Base-by-base conservation (phyloP, 1,140 invertebrate species). In the Panagrolaimus sp. region DNA sequence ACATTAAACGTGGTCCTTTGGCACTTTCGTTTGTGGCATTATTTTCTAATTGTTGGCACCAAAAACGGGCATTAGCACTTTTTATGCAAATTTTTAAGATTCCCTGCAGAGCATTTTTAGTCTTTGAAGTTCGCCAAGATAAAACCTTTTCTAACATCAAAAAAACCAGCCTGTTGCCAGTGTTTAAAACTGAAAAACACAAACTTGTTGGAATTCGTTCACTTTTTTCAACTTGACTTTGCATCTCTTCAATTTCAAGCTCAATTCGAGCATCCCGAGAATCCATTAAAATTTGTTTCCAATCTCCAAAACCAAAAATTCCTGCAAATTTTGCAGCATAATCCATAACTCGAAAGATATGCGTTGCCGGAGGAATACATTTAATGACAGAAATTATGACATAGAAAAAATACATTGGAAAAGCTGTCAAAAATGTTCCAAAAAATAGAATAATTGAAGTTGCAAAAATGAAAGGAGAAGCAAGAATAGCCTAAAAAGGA, bases 261-360 rank as follows among this genome's bases (percentile, higher is more conserved):
- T 58, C 52, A 5, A 58, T 21, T 21, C 52, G 21, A 17, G 52
- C 52, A 12, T n/a, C 52, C 28, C 28, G 14, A 1, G 52, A 21
- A 58, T 58, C 52, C 52, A 21, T 58, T 17, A 58, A 26, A 58
- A 58, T 58, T 14, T 21, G 21, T 24, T 58, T 58, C 52, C 52
- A 58, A 58, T 58, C 17, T 26, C 52, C 52, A 14, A 58, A 58
- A 1, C 52, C 52, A n/a, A 28, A 21, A n/a, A 58, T 28, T 58
- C 52, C 52, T 28, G 28, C 21, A 58, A 28, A 21, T 24, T 21
- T 58, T 2, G 52, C 15, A 1, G 28, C 8, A 17, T n/a, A 14
- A 58, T 58, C 52, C n/a, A 58, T 5, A n/a, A 58, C 10, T 58
- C 17, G 14, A 21, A 58, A 26, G 14, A 58, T 12, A n/a, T 58